Base-by-base conservation (phyloP, 1,140 invertebrate genomes). In the Paralvinella palmiformis region DNA sequence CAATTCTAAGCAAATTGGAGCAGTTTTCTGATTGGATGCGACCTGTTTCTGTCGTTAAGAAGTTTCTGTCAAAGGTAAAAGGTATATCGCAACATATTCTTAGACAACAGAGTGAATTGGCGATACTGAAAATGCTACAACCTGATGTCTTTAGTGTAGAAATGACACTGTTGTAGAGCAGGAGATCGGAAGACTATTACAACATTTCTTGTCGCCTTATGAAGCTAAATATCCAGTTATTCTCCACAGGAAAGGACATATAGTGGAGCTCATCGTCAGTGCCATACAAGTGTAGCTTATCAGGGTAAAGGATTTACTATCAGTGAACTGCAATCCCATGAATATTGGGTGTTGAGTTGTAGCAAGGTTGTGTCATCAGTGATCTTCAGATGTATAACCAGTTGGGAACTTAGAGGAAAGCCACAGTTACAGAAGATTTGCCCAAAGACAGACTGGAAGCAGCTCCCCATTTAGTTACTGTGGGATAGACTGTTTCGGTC, bases 401-500 rank as follows among this genome's bases (percentile, higher is more conserved):
- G 70, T 58, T 22, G 60, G 6, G 66, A 41, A 61, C 36, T 61
- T 0, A 24, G 70, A 5, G 59, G 65, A 50, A 53, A 57, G 45
- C n/a, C 22, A 0, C 10, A 27, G 6, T 10, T 37, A 17, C 69
- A 70, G 33, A 69, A 15, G 37, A 70, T 41, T 58, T 73, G 1
- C 71, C 70, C 0, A 35, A 13, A 22, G 71, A 73, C 22, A 50
- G 68, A 57, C 3, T 72, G 1, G 27, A 48, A 36, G 13, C 59
- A 1, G 58, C 65, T 48, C 65, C 10, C 65, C 68, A 15, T n/a
- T n/a, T 58, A 72, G 56, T 29, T 57, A 55, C 56, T 64, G 66
- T 59, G 68, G 66, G 10, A 44, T 68, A 27, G 72, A 69, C 44
- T 62, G 41, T 37, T 73, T 73, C 65, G 68, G 71, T 41, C 71